Base-by-base conservation (phyloP, 2,113 vertebrate genomes). In the Hipposideros armiger region DNA sequence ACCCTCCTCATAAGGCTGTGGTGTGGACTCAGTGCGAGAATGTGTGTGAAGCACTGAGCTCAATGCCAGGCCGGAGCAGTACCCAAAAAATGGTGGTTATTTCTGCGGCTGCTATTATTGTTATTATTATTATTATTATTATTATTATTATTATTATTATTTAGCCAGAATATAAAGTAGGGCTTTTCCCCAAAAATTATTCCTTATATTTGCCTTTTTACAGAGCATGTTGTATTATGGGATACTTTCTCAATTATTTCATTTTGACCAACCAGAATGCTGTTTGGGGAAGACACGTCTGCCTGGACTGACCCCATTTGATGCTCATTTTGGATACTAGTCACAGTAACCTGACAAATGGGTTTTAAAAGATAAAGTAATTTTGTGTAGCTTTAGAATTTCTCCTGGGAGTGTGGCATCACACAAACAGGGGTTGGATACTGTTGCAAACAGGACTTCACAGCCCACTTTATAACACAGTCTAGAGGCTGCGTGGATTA, bases 341-440 rank as follows among this genome's bases (percentile, higher is more conserved):
- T 67, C 3, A 1, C 72, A 88, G 42, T 47, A 64, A 81, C 84
- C 60, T 40, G 73, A 82, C n/a, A 40, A 92, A 86, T 14, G 64
- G 62, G 62, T 42, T 54, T 54, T 85, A 20, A 64, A 42, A 89
- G 30, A 74, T 22, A 67, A 89, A 86, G 70, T 78, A 66, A 91
- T 84, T 88, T 67, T 22, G 1, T 15, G 16, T 13, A 26, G 80
- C 62, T 76, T 86, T 90, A 64, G 84, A 86, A 70, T 67, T 69
- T 92, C 80, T 96, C 85, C 67, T 26, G 40, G 54, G 80, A 92
- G 67, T 64, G 26, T 70, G 72, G 67, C 45, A 87, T 92, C 13
- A 0, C 19, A 13, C n/a, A 73, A 6, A 15, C 73, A 19, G 22
- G 36, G 36, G 45, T 40, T 17, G 45, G 19, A 47, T 60, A 78